These are phyloP conservation scores for Apolygus lucorum DNA, from an alignment of 1,140 invertebrate genomes.

Conservation along the genomic window DNA sequence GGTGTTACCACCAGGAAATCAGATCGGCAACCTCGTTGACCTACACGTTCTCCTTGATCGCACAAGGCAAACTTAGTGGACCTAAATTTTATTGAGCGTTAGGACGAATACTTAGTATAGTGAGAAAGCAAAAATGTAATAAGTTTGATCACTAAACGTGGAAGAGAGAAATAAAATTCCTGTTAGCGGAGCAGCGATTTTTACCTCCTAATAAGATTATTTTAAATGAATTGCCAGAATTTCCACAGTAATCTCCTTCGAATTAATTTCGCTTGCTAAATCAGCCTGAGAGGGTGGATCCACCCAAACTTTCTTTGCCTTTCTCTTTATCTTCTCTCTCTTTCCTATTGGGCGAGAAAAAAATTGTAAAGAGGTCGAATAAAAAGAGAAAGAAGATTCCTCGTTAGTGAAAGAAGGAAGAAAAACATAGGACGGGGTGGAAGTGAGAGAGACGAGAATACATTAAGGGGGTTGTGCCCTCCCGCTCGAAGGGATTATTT, in stretches of 20 bases:
- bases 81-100: too few species aligned
- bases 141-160: too few species aligned
- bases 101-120: too few species aligned
- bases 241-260: background rate
- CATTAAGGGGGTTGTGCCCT: constrained; percentile 1
- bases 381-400: background rate
- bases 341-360: background rate
- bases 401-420: background rate
- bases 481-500: constrained; percentile 23
- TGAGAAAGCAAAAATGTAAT: too few species aligned
- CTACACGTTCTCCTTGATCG: too few species aligned
- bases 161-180: too few species aligned
- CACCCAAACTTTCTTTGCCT: too few species aligned
- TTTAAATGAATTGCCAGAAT: background rate
- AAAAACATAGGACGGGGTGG: background rate
- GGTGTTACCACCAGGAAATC: too few species aligned
- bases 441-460: background rate
- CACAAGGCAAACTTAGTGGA: too few species aligned
- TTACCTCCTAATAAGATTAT: background rate
- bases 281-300: too few species aligned
- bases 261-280: background rate
- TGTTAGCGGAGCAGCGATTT: too few species aligned
- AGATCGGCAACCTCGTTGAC: too few species aligned
- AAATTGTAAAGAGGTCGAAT: background rate
- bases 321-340: background rate